Base-by-base conservation (phyloP, 1,140 invertebrate genomes). In the Drosophila busckii region DNA sequence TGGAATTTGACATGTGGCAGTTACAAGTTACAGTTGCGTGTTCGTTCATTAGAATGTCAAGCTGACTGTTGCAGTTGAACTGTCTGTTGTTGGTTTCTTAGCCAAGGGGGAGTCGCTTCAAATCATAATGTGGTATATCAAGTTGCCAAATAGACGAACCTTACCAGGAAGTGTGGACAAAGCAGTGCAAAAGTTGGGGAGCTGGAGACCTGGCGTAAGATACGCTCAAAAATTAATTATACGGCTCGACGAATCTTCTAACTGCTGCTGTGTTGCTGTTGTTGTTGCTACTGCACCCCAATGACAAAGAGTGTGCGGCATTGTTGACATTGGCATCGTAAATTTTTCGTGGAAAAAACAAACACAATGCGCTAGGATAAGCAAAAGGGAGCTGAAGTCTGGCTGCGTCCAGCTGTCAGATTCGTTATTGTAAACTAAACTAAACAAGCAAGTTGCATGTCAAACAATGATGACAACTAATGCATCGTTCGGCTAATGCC, bases 1-100 rank as follows among this genome's bases (percentile, higher is more conserved):
- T 52, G 52, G 48, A 70, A 65, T 48, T 65, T 65, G 12, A 13
- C 19, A 38, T 40, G 9, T 29, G 54, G 32, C 25, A 12, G 32
- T 55, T 61, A 38, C 50, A 52, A 64, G 58, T 71, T 78, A 68
- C 75, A 64, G 58, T 71, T 78, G 73, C 75, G 73, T 78, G 73
- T 10, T 37, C 25, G 59, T 37, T 69, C 58, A 78, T 78, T 78
- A 68, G 73, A 80, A 73, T 71, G 71, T 54, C 66, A 65, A 76
- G 64, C 70, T 70, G 70, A 15, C n/a, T 16, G 38, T 42, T 28
- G 54, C 22, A 34, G 49, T 22, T 25, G 20, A 19, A 23, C 26
- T 32, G 15, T 31, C 52, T 56, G 31, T 16, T 49, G 19, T 58
- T 59, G 49, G 44, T 19, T n/a, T 31, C 35, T 13, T 28, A 5